Percentiles rank a stretch among this genome's conserved stretches.
phyloP scores from a whole-genome alignment of 2,113 vertebrate species.

The Lates calcarifer region DNA sequence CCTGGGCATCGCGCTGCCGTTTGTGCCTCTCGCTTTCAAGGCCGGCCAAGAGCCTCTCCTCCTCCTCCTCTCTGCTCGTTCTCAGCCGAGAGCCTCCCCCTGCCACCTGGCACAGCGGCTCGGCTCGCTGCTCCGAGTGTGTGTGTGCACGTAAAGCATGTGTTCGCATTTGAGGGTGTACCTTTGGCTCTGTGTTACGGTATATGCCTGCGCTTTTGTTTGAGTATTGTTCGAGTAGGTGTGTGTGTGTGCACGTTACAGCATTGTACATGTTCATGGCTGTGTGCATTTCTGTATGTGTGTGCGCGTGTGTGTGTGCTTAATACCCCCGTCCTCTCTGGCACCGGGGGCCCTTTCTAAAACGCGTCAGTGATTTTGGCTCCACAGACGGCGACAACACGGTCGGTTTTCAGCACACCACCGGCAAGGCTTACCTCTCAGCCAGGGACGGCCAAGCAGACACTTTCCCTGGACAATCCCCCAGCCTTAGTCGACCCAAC shows the following conservation, averaged over 20 bases:
- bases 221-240: slow-evolving; percentile 69
- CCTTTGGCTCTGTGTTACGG: slow-evolving; percentile 70
- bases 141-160: slow-evolving; percentile 36
- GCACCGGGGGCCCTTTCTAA: slow-evolving; percentile 60
- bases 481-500: slow-evolving; percentile 26
- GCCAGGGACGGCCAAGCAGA: slow-evolving; percentile 71
- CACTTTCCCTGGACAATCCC: slow-evolving; percentile 68
- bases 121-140: slow-evolving; percentile 62
- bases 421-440: slow-evolving; percentile 69
- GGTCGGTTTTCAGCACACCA: slow-evolving; percentile 71
- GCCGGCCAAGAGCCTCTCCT: slow-evolving; percentile 81
- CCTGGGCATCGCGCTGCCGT: slow-evolving; percentile 74
- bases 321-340: slow-evolving; percentile 67
- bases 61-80: slow-evolving; percentile 61
- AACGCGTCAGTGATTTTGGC: slow-evolving; percentile 75
- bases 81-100: slow-evolving; percentile 75
- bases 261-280: slow-evolving; percentile 44
- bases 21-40: slow-evolving; percentile 81
- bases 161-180: slow-evolving; percentile 52
- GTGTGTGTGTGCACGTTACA: slow-evolving; percentile 42
- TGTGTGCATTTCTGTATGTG: slow-evolving; percentile 31
- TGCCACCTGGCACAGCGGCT: slow-evolving; percentile 78
- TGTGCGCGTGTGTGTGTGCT: slow-evolving; percentile 46
- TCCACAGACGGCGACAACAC: slow-evolving; percentile 50
- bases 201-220: slow-evolving; percentile 77